phyloP scores from a whole-genome alignment of 2,888 invertebrate species.

The Hypena proboscidalis region DNA sequence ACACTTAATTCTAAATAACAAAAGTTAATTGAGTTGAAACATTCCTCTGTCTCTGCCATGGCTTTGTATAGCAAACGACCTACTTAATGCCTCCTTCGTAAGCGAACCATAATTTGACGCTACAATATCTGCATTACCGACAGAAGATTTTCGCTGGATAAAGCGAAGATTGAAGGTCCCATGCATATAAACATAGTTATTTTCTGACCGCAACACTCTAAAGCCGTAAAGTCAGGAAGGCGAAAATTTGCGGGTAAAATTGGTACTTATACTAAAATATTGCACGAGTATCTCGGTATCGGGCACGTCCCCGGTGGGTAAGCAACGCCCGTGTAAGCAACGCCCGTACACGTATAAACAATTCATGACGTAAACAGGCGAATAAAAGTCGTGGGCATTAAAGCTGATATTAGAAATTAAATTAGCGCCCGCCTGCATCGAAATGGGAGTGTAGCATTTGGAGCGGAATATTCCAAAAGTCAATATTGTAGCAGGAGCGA shows the following conservation, averaged over 20 bases:
- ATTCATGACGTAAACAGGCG: conserved; percentile 44
- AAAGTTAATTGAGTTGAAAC: no score
- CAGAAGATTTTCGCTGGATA: no score
- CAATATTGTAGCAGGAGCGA: conserved; percentile 63
- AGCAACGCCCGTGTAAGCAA: conserved; percentile 28
- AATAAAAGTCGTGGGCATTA: conserved; percentile 40
- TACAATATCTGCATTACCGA: no score
- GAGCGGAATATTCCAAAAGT: conserved; percentile 53
- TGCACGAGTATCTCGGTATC: conserved; percentile 22
- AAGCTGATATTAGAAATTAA: conserved; percentile 41
- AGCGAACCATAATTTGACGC: no score
- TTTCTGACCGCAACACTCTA: conserved; percentile 25
- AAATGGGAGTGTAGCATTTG: conserved; percentile 33
- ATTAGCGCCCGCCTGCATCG: conserved; percentile 40
- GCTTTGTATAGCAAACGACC: no score
- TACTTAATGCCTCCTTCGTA: no score
- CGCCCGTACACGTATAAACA: conserved; percentile 36
- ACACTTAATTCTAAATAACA: no score
- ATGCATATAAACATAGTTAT: conserved; percentile 23
- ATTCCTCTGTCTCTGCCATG: no score
- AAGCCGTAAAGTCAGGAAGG: conserved; percentile 35
- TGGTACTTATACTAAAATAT: conserved; percentile 41
- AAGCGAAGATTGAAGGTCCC: conserved; percentile 28
- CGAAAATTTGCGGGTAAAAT: conserved; percentile 35
- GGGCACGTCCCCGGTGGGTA: conserved; percentile 27